These are phyloP conservation scores for Rhynchonema sp. DNA, from an alignment of 2,888 invertebrate genomes.

Conservation along the genomic window DNA sequence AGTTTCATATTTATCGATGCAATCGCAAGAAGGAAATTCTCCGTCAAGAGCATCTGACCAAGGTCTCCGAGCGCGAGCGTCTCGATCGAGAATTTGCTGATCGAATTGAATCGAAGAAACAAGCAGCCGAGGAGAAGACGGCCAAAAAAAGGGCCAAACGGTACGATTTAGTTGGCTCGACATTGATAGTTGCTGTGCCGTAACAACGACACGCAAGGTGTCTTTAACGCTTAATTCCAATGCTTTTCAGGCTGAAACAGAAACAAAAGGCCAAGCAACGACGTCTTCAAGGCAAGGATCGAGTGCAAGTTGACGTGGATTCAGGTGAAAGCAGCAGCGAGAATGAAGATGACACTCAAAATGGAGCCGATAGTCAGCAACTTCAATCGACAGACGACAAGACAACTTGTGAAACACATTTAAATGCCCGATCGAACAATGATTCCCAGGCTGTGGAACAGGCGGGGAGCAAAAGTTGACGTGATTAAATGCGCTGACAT, in stretches of 20 bases:
- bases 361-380: no score
- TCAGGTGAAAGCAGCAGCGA: no score
- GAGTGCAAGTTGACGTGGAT: no score
- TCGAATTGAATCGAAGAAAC: slow-evolving; percentile 48
- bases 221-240: neutral
- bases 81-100: slow-evolving; percentile 58
- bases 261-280: neutral
- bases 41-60: slow-evolving; percentile 70
- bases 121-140: slow-evolving; percentile 54
- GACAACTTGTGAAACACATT: no score
- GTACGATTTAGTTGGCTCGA: no score
- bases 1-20: slow-evolving; percentile 92
- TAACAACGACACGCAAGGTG: neutral
- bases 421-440: no score
- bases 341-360: no score
- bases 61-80: slow-evolving; percentile 43
- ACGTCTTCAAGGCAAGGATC: neutral
- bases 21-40: slow-evolving; percentile 80
- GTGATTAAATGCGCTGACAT: no score
- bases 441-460: no score
- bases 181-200: no score
- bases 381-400: no score
- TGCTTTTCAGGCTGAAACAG: neutral
- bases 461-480: no score
- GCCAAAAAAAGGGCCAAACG: slow-evolving; percentile 76